Evolutionary conservation across 1,140 invertebrate species (phyloP).

Genomic region (Polypedilum vanderplanki): DNA sequence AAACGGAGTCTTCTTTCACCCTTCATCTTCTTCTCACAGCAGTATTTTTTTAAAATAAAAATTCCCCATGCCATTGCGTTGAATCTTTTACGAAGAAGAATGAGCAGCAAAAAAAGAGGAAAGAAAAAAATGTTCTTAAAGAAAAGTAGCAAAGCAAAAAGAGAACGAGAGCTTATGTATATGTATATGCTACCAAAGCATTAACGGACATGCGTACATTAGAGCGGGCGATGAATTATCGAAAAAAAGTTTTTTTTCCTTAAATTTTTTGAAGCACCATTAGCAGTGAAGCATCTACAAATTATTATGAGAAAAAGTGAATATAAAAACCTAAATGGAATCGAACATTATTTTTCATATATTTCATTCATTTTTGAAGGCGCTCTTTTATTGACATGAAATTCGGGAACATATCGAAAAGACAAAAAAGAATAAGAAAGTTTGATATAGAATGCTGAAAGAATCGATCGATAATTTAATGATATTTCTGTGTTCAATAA

Average conservation of each 20-base stretch:
- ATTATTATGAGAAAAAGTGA: too few relatives aligned
- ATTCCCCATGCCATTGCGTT: background rate
- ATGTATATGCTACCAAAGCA: background rate
- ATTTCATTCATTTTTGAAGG: too few relatives aligned
- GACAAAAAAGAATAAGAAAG: too few relatives aligned
- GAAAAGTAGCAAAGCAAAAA: background rate
- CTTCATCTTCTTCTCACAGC: background rate
- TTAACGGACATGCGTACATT: constrained; percentile 10
- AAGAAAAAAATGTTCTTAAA: constrained; percentile 8
- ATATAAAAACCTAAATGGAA: too few relatives aligned
- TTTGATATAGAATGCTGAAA: too few relatives aligned
- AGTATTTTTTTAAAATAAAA: background rate
- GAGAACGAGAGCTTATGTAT: background rate
- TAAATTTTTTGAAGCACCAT: background rate
- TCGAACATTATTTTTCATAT: too few relatives aligned
- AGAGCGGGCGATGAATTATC: background rate
- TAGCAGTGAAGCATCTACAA: too few relatives aligned
- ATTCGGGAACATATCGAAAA: too few relatives aligned
- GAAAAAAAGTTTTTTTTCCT: background rate
- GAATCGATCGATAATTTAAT: too few relatives aligned
- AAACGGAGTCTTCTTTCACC: background rate
- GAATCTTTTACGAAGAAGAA: background rate
- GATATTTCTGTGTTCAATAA: too few relatives aligned
- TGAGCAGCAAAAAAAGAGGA: background rate
- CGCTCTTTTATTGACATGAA: too few relatives aligned